phyloP scores from a whole-genome alignment of 2,797 vertebrate genomes.

The Macropodus opercularis region DNA sequence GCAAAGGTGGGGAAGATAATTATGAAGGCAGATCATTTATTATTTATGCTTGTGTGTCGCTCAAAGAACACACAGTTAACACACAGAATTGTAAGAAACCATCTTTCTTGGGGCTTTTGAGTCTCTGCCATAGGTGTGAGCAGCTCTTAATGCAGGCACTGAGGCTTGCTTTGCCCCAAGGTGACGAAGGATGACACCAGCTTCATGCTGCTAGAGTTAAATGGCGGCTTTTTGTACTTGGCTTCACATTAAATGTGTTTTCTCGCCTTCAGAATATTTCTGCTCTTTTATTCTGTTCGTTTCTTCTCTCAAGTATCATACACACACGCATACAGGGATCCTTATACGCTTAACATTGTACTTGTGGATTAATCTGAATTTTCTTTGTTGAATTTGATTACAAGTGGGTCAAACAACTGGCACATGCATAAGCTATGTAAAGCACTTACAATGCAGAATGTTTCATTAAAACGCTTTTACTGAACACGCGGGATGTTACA shows the following conservation, averaged over 20 bases:
- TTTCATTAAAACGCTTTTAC: conserved; percentile 76
- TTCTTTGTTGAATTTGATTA: conserved; percentile 33
- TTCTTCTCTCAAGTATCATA: conserved; percentile 6
- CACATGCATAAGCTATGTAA: conserved; percentile 78
- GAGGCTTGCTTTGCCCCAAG: conserved; percentile 48
- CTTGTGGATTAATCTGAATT: conserved; percentile 7
- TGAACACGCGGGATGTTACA: conserved; percentile 38
- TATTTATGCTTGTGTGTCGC: conserved; percentile 73
- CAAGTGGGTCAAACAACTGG: conserved; percentile 32
- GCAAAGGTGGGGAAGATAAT: conserved; percentile 68
- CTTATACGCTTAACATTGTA: not conserved
- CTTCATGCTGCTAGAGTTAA: conserved; percentile 54
- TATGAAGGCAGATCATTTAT: conserved; percentile 71
- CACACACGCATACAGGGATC: conserved; percentile 4
- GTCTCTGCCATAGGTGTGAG: conserved; percentile 56
- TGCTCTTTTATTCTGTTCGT: not conserved
- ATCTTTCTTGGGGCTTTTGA: conserved; percentile 35
- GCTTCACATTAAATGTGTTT: conserved; percentile 34
- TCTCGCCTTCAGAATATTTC: conserved; percentile 7
- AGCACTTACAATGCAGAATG: conserved; percentile 72
- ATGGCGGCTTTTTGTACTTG: conserved; percentile 39
- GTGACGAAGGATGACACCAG: conserved; percentile 65
- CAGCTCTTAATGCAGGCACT: conserved; percentile 54
- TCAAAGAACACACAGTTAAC: conserved; percentile 54
- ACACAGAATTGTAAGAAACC: conserved; percentile 35